A percentile compares a stretch with the other conserved stretches of the same genome.
These are phyloP conservation scores for Mnemiopsis leidyi DNA, from an alignment of 37 sponge, comb jelly and placozoan genomes.

Conservation along the genomic window DNA sequence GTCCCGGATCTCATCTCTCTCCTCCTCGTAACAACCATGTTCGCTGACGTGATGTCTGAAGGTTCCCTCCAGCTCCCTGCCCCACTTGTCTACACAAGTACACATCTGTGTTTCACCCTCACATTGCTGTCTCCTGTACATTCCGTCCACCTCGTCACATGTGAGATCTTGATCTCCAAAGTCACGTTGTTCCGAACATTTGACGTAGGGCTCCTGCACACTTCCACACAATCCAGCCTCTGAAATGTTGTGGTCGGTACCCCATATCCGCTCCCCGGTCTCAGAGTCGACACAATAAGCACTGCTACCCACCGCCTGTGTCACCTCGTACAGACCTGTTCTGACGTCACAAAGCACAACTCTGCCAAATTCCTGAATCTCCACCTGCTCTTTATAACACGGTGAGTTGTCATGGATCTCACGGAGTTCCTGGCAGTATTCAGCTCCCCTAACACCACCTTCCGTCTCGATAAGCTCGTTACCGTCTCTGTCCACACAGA, in stretches of 20 bases:
- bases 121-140: neutral
- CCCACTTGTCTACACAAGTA: neutral
- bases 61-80: neutral
- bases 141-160: neutral
- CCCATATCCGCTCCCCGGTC: neutral
- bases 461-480: neutral
- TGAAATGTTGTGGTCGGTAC: neutral
- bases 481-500: neutral
- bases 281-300: neutral
- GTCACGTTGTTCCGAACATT: neutral
- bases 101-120: neutral
- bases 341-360: neutral
- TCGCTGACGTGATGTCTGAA: neutral
- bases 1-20: neutral
- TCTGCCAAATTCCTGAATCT: neutral
- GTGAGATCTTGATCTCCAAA: neutral
- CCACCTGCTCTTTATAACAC: neutral
- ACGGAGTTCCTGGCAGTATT: neutral
- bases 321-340: neutral
- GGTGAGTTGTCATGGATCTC: neutral
- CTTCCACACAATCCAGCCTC: neutral
- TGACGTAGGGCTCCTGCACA: neutral
- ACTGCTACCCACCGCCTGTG: neutral
- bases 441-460: neutral
- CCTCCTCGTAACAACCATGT: neutral